Conservation (phyloP, 1,140 invertebrate genomes). For the Homalodisca vitripennis region DNA sequence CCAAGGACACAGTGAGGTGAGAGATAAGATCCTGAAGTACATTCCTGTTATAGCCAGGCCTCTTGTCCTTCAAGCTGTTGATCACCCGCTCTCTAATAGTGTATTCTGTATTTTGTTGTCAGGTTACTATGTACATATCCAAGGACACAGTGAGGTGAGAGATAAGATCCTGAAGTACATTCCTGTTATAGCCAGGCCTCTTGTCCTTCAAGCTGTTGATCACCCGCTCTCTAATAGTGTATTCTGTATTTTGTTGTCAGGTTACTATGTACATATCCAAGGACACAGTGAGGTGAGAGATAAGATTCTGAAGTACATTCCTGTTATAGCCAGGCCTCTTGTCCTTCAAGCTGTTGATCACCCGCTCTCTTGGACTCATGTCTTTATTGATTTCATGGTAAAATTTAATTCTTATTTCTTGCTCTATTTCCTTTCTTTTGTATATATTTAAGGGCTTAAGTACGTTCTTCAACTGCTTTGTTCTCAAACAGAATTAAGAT, state of each 20-base stretch:
- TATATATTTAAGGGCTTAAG: no score
- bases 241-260: no score
- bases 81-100: background rate
- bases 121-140: slow-evolving; percentile 91
- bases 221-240: slow-evolving; percentile 72
- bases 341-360: slow-evolving; percentile 74
- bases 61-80: background rate
- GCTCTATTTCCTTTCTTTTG: no score
- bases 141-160: slow-evolving; percentile 88
- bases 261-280: slow-evolving; percentile 90
- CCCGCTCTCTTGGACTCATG: slow-evolving; percentile 85
- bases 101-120: no score
- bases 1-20: slow-evolving; percentile 88
- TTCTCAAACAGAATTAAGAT: no score
- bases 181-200: slow-evolving; percentile 81
- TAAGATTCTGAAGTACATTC: slow-evolving; percentile 90
- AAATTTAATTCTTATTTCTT: no score
- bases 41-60: slow-evolving; percentile 87
- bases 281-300: slow-evolving; percentile 91
- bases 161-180: slow-evolving; percentile 93
- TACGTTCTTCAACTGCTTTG: no score
- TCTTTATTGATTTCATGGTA: slow-evolving; percentile 71
- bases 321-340: slow-evolving; percentile 84
- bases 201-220: slow-evolving; percentile 71
- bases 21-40: slow-evolving; percentile 90